Evolutionary conservation across 1,140 invertebrate genomes (phyloP).

Genomic region (Lethrus apterus): DNA sequence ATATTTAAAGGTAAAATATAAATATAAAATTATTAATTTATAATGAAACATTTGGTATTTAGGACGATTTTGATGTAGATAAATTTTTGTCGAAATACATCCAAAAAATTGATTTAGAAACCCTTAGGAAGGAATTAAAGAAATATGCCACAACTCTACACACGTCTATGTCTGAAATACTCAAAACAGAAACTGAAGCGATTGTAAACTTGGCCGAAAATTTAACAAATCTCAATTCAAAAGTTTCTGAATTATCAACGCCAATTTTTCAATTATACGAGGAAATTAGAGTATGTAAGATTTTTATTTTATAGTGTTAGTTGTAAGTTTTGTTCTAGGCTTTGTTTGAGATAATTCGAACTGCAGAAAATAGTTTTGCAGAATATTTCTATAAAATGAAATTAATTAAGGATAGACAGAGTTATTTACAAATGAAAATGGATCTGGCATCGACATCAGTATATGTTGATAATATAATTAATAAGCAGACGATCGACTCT

Average conservation of each 20-base stretch:
- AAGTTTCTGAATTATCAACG: conserved; percentile 30
- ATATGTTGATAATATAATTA: conserved; percentile 30
- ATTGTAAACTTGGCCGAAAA: conserved; percentile 36
- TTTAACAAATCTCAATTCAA: conserved; percentile 33
- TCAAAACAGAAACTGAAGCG: conserved; percentile 36
- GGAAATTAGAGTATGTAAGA: conserved; percentile 27
- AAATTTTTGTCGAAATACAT: conserved; percentile 29
- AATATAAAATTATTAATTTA: too few relatives aligned
- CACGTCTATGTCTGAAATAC: conserved; percentile 31
- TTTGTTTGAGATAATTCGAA: conserved; percentile 25
- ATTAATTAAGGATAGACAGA: conserved; percentile 24
- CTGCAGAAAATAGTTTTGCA: conserved; percentile 23
- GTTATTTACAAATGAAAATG: conserved; percentile 27
- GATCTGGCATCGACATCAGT: conserved; percentile 25
- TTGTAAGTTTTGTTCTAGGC: conserved; percentile 15
- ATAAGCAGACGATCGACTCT: conserved; percentile 18
- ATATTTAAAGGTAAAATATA: too few relatives aligned
- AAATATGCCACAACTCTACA: conserved; percentile 31
- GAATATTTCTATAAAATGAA: conserved; percentile 24
- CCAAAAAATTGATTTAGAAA: conserved; percentile 32
- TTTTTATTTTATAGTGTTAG: background rate
- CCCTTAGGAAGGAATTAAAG: conserved; percentile 29
- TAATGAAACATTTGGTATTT: conserved; percentile 13
- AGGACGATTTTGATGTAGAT: conserved; percentile 32
- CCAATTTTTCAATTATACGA: conserved; percentile 32